Conservation (phyloP, 2,888 invertebrate species). For the Cantharis rustica region DNA sequence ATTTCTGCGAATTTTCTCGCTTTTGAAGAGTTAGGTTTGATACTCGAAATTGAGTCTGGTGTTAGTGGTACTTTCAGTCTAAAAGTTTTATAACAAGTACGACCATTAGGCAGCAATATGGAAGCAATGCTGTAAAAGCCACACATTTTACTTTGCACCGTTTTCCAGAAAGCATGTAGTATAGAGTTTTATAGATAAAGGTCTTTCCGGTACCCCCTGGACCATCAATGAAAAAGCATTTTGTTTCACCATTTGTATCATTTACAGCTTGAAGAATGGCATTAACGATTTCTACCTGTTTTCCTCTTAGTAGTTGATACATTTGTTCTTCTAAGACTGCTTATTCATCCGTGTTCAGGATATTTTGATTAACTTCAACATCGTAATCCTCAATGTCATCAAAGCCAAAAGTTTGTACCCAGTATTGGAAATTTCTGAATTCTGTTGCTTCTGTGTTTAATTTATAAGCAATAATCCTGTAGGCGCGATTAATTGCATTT, state of each 20-base stretch:
- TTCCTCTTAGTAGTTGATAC: background rate
- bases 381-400: too few species aligned
- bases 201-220: constrained; percentile 52
- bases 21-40: constrained; percentile 6
- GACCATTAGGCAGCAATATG: too few species aligned
- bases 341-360: background rate
- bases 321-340: background rate
- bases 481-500: too few species aligned
- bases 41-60: constrained; percentile 7
- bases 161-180: too few species aligned
- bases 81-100: constrained; percentile 31
- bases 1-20: constrained; percentile 4
- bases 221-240: constrained; percentile 30
- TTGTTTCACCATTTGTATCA: background rate
- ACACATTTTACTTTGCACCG: too few species aligned
- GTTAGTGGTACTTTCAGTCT: constrained; percentile 36
- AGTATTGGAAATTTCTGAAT: too few species aligned
- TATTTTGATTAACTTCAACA: too few species aligned
- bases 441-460: too few species aligned
- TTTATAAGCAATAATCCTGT: too few species aligned
- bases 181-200: too few species aligned
- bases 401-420: too few species aligned
- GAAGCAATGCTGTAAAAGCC: too few species aligned
- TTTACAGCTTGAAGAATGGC: background rate
- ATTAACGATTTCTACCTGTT: background rate